A percentile compares a stretch with the other conserved stretches of the same genome.
These are phyloP conservation scores for Quadroppia sp. DNA, from an alignment of 2,888 invertebrate genomes.

Conservation along the genomic window DNA sequence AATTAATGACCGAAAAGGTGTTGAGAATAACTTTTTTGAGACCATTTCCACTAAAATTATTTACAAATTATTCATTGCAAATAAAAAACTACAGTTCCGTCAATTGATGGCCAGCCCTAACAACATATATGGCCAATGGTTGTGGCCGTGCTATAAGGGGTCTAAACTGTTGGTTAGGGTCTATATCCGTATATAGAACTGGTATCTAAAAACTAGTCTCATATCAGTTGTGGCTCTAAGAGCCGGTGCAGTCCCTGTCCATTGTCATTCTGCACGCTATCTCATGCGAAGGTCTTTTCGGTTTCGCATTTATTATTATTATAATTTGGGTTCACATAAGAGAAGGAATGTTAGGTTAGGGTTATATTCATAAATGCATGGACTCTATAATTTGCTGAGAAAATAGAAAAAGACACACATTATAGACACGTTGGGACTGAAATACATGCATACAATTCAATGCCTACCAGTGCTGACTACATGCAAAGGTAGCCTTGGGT, in stretches of 20 bases:
- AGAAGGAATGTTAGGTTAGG: slow-evolving; percentile 35
- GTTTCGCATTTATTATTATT: slow-evolving; percentile 31
- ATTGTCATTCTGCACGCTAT: slow-evolving; percentile 36
- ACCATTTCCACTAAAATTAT: background rate
- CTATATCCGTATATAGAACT: slow-evolving; percentile 15
- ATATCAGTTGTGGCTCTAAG: background rate
- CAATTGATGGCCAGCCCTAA: too few relatives aligned
- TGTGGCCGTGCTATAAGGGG: background rate
- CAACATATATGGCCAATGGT: too few relatives aligned
- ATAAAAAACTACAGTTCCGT: background rate
- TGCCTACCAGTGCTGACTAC: background rate
- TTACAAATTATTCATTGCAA: background rate
- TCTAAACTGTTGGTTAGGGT: background rate
- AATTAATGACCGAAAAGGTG: background rate
- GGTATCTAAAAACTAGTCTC: slow-evolving; percentile 21
- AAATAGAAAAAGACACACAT: slow-evolving; percentile 36
- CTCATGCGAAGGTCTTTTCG: slow-evolving; percentile 35
- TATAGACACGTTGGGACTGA: slow-evolving; percentile 24
- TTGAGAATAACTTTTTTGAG: background rate
- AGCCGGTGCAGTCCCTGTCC: slow-evolving; percentile 14
- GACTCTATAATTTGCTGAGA: slow-evolving; percentile 33
- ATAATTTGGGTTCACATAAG: slow-evolving; percentile 27
- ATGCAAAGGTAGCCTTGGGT: slow-evolving; percentile 26
- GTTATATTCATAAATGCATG: slow-evolving; percentile 32
- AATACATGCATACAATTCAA: background rate